A percentile compares a stretch with the other conserved stretches of the same genome.
Evolutionary conservation across 2,888 invertebrate species (phyloP).

Genomic region (Galerucella pusilla): DNA sequence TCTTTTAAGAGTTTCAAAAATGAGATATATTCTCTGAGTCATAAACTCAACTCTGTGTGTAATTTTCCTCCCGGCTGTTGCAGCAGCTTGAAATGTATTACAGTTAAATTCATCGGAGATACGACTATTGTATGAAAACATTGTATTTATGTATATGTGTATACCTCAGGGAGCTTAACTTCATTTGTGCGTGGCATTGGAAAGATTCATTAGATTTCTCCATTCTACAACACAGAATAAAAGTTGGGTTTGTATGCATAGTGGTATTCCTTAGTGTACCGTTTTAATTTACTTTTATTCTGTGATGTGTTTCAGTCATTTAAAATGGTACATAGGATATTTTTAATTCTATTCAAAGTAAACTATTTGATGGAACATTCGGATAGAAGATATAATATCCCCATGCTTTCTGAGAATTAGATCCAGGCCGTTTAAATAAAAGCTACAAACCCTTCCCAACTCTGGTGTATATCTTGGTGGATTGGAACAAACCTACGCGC

Average conservation of each 20-base stretch:
- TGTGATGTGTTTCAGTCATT: background rate
- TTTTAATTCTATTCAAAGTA: too few relatives aligned
- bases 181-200: background rate
- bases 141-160: background rate
- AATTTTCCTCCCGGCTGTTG: background rate
- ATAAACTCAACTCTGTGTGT: conserved; percentile 1
- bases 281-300: background rate
- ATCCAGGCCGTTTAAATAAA: too few relatives aligned
- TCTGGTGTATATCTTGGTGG: too few relatives aligned
- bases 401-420: too few relatives aligned
- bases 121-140: background rate
- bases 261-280: background rate
- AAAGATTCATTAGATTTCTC: conserved; percentile 1
- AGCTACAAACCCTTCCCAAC: too few relatives aligned
- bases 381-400: too few relatives aligned
- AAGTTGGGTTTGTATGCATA: background rate
- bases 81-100: conserved; percentile 1
- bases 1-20: background rate
- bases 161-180: background rate
- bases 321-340: too few relatives aligned
- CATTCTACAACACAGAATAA: background rate
- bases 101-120: conserved; percentile 3
- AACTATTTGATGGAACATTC: too few relatives aligned
- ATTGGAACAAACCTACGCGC: too few relatives aligned
- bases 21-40: background rate